Conservation (phyloP, 2,888 invertebrate species). For the Lepidocyrtoides sp. region DNA sequence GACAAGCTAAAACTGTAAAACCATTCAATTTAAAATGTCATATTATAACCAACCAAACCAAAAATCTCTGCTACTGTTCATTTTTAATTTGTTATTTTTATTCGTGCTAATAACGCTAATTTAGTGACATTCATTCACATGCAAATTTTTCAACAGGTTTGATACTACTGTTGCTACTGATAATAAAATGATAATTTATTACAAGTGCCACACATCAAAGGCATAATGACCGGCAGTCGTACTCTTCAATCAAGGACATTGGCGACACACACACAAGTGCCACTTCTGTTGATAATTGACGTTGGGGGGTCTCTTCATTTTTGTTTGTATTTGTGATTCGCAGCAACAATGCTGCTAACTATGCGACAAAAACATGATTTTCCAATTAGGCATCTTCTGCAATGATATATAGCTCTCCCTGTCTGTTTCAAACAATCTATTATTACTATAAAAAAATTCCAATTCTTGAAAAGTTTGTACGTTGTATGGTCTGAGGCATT, state of each 20-base stretch:
- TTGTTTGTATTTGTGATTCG: conserved; percentile 20
- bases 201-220: conserved; percentile 8
- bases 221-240: background rate
- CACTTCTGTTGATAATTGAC: background rate
- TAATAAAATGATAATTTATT: conserved; percentile 27
- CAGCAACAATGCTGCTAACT: conserved; percentile 18
- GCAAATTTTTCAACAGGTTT: conserved; percentile 37
- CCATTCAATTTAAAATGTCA: too few species aligned
- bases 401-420: background rate
- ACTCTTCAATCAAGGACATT: conserved; percentile 38
- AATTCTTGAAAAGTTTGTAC: background rate
- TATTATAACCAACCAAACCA: background rate
- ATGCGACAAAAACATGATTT: conserved; percentile 55
- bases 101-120: background rate
- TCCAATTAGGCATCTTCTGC: conserved; percentile 48
- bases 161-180: background rate
- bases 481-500: background rate
- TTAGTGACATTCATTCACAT: conserved; percentile 2
- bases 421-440: background rate
- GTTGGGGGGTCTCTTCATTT: conserved; percentile 36
- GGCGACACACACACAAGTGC: conserved; percentile 45
- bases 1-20: too few species aligned
- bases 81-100: too few species aligned
- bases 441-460: background rate
- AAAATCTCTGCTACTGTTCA: background rate